Evolutionary conservation across 2,113 vertebrate species (phyloP), one percentile per base, ranked within the genome.

Genomic region (Anthoscopus minutus): DNA sequence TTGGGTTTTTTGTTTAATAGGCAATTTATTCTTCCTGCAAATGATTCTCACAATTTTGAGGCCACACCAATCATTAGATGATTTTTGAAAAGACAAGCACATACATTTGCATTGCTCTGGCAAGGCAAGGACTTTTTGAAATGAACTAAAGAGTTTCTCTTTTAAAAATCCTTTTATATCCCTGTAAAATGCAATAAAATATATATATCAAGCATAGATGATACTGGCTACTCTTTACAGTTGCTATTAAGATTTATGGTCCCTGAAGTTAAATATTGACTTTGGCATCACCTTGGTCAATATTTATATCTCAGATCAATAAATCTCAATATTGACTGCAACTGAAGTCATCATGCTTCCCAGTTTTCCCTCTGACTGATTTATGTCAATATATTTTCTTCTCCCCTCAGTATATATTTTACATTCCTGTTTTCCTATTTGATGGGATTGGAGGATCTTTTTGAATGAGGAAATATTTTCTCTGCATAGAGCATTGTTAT

Each of bases 241-340:
- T 96, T 80, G 76, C 77, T 80, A 91, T 94, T 87, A 95, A 91
- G 94, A 98, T 97, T 96, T 96, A 95, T 87, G 93, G 30, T 92
- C 56, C 60, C 45, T 93, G 90, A 96, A 94, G 69, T 94, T 96
- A 97, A 96, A 97, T 96, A 94, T 96, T 81, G 70, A 79, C 89
- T 82, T 95, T 96, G 89, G 73, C 53, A 92, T 94, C 93, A 93
- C 76, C 88, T 94, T 95, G 77, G 88, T 96, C 93, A 97, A 93
- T 88, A 92, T 97, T 95, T 96, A 86, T 96, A 80, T 94, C 91
- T 93, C 40, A 86, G 81, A 94, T 86, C 89, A 92, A 96, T 97
- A 64, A 84, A 91, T 96, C 88, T 76, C 95, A 62, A 81, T 94
- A 93, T 91, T 89, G 77, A 92, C 51, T 95, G 81, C 47, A 91